Evolutionary conservation across 2,888 invertebrate species (phyloP).

Genomic region (Cerastis rubricosa): DNA sequence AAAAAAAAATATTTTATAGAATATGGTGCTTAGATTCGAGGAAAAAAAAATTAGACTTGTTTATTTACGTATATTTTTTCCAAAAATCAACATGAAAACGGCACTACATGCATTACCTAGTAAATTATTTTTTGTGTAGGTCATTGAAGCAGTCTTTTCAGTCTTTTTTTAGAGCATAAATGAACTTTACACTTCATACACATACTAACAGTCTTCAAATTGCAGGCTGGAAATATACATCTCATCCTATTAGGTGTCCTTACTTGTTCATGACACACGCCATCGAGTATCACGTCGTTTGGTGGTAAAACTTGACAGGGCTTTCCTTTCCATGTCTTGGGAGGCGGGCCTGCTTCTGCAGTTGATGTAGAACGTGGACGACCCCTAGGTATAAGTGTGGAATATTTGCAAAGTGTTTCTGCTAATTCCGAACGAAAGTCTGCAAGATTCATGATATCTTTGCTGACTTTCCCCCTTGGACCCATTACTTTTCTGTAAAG

Average conservation of each 20-base stretch:
- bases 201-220: slow-evolving; percentile 31
- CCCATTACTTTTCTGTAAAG: slow-evolving; percentile 18
- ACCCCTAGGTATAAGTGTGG: slow-evolving; percentile 26
- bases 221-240: slow-evolving; percentile 38
- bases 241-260: slow-evolving; percentile 37
- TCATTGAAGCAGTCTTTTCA: slow-evolving; percentile 32
- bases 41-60: neutral
- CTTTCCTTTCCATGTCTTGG: slow-evolving; percentile 29
- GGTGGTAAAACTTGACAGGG: slow-evolving; percentile 42
- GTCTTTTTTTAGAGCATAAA: slow-evolving; percentile 44
- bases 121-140: slow-evolving; percentile 18
- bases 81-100: slow-evolving; percentile 32
- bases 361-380: slow-evolving; percentile 29
- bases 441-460: slow-evolving; percentile 27
- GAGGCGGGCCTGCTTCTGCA: slow-evolving; percentile 24
- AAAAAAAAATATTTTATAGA: too few relatives aligned
- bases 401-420: slow-evolving; percentile 25
- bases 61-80: slow-evolving; percentile 26
- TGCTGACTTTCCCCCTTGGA: slow-evolving; percentile 12
- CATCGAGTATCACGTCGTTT: slow-evolving; percentile 43
- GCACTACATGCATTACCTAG: slow-evolving; percentile 31
- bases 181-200: slow-evolving; percentile 42
- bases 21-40: too few relatives aligned
- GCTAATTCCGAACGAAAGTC: slow-evolving; percentile 25
- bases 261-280: slow-evolving; percentile 42